These are phyloP conservation scores for Drosophila insularis DNA, from an alignment of 1,140 invertebrate genomes.

Conservation along the genomic window DNA sequence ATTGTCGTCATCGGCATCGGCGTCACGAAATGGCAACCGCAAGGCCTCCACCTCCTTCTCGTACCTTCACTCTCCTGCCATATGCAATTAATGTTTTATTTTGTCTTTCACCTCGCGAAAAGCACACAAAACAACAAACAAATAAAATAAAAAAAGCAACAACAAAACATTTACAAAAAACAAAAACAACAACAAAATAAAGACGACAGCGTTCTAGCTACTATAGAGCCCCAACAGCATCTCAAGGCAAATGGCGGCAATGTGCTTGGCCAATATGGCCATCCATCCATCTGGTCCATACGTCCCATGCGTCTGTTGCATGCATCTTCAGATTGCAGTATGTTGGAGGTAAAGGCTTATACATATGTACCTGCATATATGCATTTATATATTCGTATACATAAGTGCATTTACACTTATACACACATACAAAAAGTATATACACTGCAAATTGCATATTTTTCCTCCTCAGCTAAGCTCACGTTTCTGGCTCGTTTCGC, in stretches of 20 bases:
- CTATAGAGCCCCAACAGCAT: slow-evolving; percentile 15
- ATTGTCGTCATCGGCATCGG: slow-evolving; percentile 38
- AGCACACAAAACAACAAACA: not conserved
- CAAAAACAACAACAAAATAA: slow-evolving; percentile 9
- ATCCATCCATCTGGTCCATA: slow-evolving; percentile 24
- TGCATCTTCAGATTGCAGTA: slow-evolving; percentile 26
- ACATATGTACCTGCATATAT: slow-evolving; percentile 18
- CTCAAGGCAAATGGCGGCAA: slow-evolving; percentile 41
- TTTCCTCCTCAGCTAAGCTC: slow-evolving; percentile 52
- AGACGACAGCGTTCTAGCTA: slow-evolving; percentile 29
- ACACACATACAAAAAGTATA: not conserved
- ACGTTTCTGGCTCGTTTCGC: slow-evolving; percentile 63
- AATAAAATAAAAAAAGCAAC: slow-evolving; percentile 8
- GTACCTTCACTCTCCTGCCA: slow-evolving; percentile 32
- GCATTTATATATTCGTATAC: not conserved
- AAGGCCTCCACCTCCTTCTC: slow-evolving; percentile 21
- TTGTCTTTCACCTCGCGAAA: slow-evolving; percentile 53
- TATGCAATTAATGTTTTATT: slow-evolving; percentile 58
- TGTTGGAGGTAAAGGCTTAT: slow-evolving; percentile 44
- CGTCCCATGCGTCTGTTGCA: slow-evolving; percentile 34
- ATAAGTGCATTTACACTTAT: slow-evolving; percentile 26
- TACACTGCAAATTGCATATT: slow-evolving; percentile 53
- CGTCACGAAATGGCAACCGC: slow-evolving; percentile 57
- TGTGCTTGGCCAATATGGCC: slow-evolving; percentile 34
- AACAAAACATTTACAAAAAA: slow-evolving; percentile 25